These are phyloP conservation scores for Eretmocerus hayati DNA, from an alignment of 2,888 invertebrate species.

Conservation along the genomic window DNA sequence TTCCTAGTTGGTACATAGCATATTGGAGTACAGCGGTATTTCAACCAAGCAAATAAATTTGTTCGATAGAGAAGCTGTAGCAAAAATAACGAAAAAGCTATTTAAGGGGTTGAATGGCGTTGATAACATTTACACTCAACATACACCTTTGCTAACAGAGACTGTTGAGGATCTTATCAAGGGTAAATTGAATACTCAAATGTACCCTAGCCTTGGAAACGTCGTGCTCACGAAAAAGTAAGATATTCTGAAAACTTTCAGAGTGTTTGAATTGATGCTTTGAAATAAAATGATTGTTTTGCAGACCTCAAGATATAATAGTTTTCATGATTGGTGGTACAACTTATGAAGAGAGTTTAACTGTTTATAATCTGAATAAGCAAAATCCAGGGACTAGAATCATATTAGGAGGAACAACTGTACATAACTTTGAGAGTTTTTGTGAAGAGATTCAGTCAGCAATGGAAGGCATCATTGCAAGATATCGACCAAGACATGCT, in stretches of 20 bases:
- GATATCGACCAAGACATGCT: conserved; percentile 50
- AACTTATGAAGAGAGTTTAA: conserved; percentile 91
- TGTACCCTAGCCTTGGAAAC: conserved; percentile 75
- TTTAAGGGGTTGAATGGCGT: conserved; percentile 90
- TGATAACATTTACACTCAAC: conserved; percentile 98
- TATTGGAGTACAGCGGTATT: conserved; percentile 80
- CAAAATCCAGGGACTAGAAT: conserved; percentile 69
- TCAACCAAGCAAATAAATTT: conserved; percentile 76
- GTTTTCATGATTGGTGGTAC: conserved; percentile 94
- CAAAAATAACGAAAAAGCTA: conserved; percentile 84
- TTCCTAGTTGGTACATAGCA: conserved; percentile 54
- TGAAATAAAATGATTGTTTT: conserved; percentile 28
- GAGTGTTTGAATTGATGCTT: no score
- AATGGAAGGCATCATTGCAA: conserved; percentile 30
- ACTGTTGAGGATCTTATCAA: conserved; percentile 85
- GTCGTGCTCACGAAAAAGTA: conserved; percentile 49
- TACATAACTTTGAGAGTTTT: conserved; percentile 83
- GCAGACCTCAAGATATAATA: conserved; percentile 84
- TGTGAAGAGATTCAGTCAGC: conserved; percentile 58
- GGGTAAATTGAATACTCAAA: conserved; percentile 78
- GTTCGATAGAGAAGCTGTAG: conserved; percentile 76
- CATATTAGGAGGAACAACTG: conserved; percentile 82
- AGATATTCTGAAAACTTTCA: conserved; percentile 30
- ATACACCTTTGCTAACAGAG: conserved; percentile 85
- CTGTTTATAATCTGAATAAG: conserved; percentile 74